Evolutionary conservation across 1,140 invertebrate species (phyloP), one percentile per base, ranked within the genome.

Genomic region (Zaprionus nigranus): DNA sequence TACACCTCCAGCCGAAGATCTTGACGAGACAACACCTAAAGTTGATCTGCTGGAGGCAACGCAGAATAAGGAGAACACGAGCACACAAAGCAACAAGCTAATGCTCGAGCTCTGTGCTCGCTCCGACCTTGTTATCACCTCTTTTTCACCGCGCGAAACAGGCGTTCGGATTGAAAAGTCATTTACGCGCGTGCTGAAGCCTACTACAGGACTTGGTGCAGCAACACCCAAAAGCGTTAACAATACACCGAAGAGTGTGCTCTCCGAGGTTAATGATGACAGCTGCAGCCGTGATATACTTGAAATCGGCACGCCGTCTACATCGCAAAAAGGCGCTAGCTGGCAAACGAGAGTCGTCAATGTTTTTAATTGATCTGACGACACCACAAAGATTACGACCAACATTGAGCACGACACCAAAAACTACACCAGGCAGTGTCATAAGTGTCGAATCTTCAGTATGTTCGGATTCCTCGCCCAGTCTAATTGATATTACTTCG

Each of bases 351-450:
- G 70, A 66, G 40, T 77, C 86, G 1, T 91, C 91, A 5, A 92
- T 92, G 91, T 79, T 67, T 81, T 20, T 92, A 15, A 78, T 92
- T 22, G 91, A 92, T 62, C 58, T 92, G 28, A 92, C 91, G n/a
- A 92, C 91, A 7, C 91, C 91, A 2, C 78, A 74, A n/a, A 77
- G 62, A 22, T 56, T 88, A 4, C 72, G 78, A 9, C 72, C 75
- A 1, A 71, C 28, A 43, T 26, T 74, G 12, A 17, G 64, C 12
- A 36, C 13, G 1, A 74, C 79, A 0, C 49, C 46, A n/a, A 85
- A 68, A 20, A 75, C 75, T 1, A 71, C 85, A 5, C 71, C 81
- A 17, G 17, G 24, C 24, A 26, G 5, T 3, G 20, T 75, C 6
- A 75, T 71, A 12, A 71, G 67, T 34, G 58, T 78, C 9, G 56